Percentiles rank a stretch among this genome's conserved stretches.
Evolutionary conservation across 2,797 vertebrate species (phyloP).

Genomic region (Diglossa cyanea): DNA sequence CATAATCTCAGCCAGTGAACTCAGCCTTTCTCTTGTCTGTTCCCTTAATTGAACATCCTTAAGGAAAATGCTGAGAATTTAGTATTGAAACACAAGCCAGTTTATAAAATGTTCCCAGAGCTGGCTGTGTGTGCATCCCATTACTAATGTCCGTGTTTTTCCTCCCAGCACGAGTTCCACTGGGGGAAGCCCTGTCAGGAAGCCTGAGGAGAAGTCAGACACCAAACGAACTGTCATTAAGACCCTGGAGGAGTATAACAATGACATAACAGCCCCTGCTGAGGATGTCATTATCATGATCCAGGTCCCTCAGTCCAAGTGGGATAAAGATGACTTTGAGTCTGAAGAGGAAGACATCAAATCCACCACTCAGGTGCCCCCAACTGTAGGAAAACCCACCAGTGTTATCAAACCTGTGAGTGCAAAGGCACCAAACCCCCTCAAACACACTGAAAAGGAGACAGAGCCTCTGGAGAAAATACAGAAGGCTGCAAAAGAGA

Average conservation of each 20-base stretch:
- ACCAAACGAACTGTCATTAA: slow-evolving; percentile 81
- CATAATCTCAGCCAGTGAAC: background rate
- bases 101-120: background rate
- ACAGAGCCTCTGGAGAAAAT: slow-evolving; percentile 70
- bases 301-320: slow-evolving; percentile 85
- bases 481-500: slow-evolving; percentile 71
- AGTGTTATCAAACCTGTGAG: slow-evolving; percentile 74
- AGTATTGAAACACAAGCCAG: background rate
- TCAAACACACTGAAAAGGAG: slow-evolving; percentile 76
- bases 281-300: slow-evolving; percentile 84
- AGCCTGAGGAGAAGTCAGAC: slow-evolving; percentile 79
- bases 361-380: slow-evolving; percentile 54
- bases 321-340: slow-evolving; percentile 87
- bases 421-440: slow-evolving; percentile 63
- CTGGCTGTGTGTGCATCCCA: background rate
- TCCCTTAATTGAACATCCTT: background rate
- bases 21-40: background rate
- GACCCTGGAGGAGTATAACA: slow-evolving; percentile 85
- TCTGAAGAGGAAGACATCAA: slow-evolving; percentile 84
- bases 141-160: background rate
- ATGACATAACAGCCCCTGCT: slow-evolving; percentile 79
- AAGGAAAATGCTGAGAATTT: background rate
- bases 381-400: slow-evolving; percentile 66
- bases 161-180: slow-evolving; percentile 81
- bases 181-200: slow-evolving; percentile 83